A percentile compares a stretch with the other conserved stretches of the same genome.
Conservation (phyloP, 2,797 vertebrate species). For the Acridotheres tristis region DNA sequence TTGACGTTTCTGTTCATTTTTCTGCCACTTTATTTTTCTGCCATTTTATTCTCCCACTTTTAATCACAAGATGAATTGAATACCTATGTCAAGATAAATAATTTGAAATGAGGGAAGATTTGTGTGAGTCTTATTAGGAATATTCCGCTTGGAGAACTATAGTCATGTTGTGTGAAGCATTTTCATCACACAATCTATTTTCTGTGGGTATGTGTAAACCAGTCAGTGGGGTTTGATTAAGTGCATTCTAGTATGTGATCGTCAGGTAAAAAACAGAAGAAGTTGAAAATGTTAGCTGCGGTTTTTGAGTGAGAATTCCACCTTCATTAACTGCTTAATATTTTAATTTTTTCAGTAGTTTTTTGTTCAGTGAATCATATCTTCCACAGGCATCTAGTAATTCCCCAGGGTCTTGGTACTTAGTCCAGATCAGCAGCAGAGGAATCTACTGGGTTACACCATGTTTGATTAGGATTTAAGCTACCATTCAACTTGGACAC, state of each 20-base stretch:
- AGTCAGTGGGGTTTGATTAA: not conserved
- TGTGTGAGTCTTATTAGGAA: not conserved
- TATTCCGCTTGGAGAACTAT: not conserved
- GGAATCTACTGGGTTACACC: not conserved
- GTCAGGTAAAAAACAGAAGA: not conserved
- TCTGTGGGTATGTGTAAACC: not conserved
- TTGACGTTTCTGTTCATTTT: not conserved
- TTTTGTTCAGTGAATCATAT: not conserved
- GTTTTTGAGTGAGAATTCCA: not conserved
- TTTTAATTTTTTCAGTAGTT: not conserved
- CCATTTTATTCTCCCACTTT: not conserved
- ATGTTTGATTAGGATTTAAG: not conserved
- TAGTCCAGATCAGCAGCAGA: not conserved
- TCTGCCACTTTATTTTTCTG: not conserved
- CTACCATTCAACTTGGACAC: not conserved
- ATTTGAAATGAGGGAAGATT: not conserved
- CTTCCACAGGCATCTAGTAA: not conserved
- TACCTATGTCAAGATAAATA: not conserved
- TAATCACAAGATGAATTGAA: not conserved
- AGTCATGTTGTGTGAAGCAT: accelerated
- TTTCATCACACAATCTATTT: not conserved
- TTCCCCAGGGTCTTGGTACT: not conserved
- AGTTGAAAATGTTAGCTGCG: not conserved
- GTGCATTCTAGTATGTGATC: not conserved
- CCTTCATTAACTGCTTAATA: not conserved